These are phyloP conservation scores for Nixonia krombeini DNA, from an alignment of 1,140 invertebrate genomes.

Conservation along the genomic window DNA sequence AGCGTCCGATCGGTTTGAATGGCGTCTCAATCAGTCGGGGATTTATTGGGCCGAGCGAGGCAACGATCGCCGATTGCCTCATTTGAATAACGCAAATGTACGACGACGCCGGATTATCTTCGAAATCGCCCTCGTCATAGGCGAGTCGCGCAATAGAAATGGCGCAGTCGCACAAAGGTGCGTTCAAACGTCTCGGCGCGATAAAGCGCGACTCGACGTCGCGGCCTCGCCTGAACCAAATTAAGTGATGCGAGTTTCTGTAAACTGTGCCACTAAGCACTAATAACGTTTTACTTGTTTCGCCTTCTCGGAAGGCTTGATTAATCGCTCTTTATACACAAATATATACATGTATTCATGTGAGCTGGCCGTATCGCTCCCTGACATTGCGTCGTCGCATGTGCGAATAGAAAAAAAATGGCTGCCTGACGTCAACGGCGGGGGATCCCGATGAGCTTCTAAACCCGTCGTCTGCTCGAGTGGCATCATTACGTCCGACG, in stretches of 20 bases:
- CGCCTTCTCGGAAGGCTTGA: constrained; percentile 66
- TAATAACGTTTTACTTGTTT: constrained; percentile 67
- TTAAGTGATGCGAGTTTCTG: constrained; percentile 32
- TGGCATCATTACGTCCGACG: too few species aligned
- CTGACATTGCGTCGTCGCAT: background rate
- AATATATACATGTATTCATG: constrained; percentile 1
- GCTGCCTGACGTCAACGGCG: too few species aligned
- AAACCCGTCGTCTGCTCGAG: too few species aligned
- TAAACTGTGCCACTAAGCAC: constrained; percentile 61
- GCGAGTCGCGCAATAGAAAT: too few species aligned
- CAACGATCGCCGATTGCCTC: constrained; percentile 16
- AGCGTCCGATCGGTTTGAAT: constrained; percentile 16
- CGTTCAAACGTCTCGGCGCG: too few species aligned
- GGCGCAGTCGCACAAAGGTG: too few species aligned
- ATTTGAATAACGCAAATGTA: constrained; percentile 22
- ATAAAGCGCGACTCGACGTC: too few species aligned
- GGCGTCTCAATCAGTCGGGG: constrained; percentile 33
- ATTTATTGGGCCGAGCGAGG: constrained; percentile 18
- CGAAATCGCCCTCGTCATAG: too few species aligned
- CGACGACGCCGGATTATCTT: too few species aligned
- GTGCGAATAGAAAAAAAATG: background rate
- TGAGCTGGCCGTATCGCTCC: constrained; percentile 1
- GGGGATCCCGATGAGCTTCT: too few species aligned
- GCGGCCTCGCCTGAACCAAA: constrained; percentile 8
- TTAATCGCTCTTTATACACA: constrained; percentile 58